These are phyloP conservation scores for Anabacerthia variegaticeps DNA, from an alignment of 2,797 vertebrate genomes.

Conservation along the genomic window DNA sequence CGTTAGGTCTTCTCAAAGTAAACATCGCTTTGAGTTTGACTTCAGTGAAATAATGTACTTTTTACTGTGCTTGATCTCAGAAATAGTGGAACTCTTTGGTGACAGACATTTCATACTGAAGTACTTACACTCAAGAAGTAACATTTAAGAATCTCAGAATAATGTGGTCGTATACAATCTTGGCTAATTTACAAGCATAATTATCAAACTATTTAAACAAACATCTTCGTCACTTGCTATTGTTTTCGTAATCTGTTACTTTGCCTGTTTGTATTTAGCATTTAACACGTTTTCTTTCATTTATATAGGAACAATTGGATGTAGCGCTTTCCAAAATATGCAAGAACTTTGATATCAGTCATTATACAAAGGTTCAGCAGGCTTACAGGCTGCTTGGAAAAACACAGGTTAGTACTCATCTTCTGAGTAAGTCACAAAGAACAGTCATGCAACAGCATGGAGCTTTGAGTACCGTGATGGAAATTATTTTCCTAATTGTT, in stretches of 20 bases:
- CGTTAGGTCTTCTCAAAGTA: neutral
- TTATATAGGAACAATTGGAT: slow-evolving; percentile 91
- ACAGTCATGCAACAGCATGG: neutral
- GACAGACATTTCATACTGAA: neutral
- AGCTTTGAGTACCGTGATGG: neutral
- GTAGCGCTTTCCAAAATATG: slow-evolving; percentile 98
- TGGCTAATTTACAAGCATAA: neutral
- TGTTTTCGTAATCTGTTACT: neutral
- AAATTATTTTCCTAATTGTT: neutral
- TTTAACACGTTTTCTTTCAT: neutral
- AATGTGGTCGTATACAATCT: neutral
- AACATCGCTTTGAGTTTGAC: neutral
- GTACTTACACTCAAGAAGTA: neutral
- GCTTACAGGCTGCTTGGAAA: slow-evolving; percentile 97
- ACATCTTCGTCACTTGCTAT: neutral
- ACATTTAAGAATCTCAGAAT: neutral
- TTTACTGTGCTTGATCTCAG: neutral
- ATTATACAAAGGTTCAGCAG: slow-evolving; percentile 97
- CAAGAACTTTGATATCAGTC: slow-evolving; percentile 94
- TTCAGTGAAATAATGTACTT: neutral
- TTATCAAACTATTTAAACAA: neutral
- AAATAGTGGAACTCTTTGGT: neutral
- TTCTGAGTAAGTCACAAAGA: neutral
- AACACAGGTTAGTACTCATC: slow-evolving; percentile 86
- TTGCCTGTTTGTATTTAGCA: neutral